Conservation (phyloP, 2,888 invertebrate species). For the Cosmorhoe ocellata region DNA sequence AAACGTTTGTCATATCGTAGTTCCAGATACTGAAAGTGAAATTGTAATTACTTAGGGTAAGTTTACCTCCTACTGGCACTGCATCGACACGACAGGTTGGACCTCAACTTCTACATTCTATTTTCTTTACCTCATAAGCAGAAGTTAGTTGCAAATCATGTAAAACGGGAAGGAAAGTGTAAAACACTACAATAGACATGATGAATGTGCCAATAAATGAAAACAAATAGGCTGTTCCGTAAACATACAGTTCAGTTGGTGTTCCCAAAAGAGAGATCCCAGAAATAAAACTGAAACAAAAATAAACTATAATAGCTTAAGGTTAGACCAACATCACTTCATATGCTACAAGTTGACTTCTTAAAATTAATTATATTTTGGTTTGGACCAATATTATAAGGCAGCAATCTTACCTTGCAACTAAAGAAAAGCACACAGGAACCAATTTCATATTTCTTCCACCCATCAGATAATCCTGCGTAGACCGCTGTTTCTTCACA, state of each 20-base stretch:
- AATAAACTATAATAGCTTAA: not conserved
- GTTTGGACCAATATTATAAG: too few species aligned
- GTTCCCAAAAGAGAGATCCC: slow-evolving; percentile 90
- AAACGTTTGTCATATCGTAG: slow-evolving; percentile 85
- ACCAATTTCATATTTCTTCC: slow-evolving; percentile 89
- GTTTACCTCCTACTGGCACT: too few species aligned
- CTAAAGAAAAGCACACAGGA: slow-evolving; percentile 90
- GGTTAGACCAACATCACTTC: not conserved
- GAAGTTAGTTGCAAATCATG: slow-evolving; percentile 87
- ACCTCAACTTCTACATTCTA: too few species aligned
- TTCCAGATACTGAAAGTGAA: slow-evolving; percentile 82
- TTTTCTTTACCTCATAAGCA: slow-evolving; percentile 85
- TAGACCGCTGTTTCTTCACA: slow-evolving; percentile 80
- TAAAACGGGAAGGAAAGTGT: slow-evolving; percentile 86
- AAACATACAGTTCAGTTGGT: slow-evolving; percentile 90
- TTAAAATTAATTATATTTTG: too few species aligned
- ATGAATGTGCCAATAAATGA: slow-evolving; percentile 82
- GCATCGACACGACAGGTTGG: too few species aligned
- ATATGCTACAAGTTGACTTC: too few species aligned
- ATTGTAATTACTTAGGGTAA: not conserved
- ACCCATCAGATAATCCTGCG: slow-evolving; percentile 91
- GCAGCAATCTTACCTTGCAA: slow-evolving; percentile 91
- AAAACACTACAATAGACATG: slow-evolving; percentile 84
- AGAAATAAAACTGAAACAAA: slow-evolving; percentile 84
- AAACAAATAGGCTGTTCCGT: slow-evolving; percentile 88